Conservation (phyloP, 2,113 vertebrate genomes). For the Heterotilapia buettikoferi region DNA sequence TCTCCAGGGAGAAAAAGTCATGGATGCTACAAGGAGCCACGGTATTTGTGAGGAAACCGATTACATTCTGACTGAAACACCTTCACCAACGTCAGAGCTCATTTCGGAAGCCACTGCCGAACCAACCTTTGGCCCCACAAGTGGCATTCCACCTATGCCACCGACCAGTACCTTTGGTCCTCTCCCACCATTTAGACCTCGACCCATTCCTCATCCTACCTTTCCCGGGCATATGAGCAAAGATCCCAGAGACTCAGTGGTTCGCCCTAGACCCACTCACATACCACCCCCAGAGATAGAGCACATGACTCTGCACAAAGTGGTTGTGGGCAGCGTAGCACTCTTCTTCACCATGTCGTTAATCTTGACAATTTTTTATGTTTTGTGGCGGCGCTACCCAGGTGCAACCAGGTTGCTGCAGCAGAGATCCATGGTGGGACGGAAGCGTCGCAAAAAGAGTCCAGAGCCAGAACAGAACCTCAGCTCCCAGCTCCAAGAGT, state of each 20-base stretch:
- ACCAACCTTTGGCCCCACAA: slow-evolving; percentile 78
- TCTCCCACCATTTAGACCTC: slow-evolving; percentile 75
- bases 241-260: slow-evolving; percentile 53
- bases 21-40: slow-evolving; percentile 86
- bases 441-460: slow-evolving; percentile 92
- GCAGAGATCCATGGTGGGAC: slow-evolving; percentile 87
- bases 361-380: slow-evolving; percentile 90
- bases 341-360: slow-evolving; percentile 93
- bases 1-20: slow-evolving; percentile 94
- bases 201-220: slow-evolving; percentile 80
- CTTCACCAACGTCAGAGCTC: slow-evolving; percentile 62
- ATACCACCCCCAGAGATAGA: slow-evolving; percentile 83
- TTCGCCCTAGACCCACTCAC: slow-evolving; percentile 62
- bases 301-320: slow-evolving; percentile 94
- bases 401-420: slow-evolving; percentile 89
- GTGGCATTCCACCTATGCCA: slow-evolving; percentile 56
- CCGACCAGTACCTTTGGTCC: slow-evolving; percentile 60
- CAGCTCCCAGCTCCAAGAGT: slow-evolving; percentile 98
- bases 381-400: slow-evolving; percentile 94
- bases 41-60: slow-evolving; percentile 84
- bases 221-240: slow-evolving; percentile 74
- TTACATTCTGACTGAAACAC: slow-evolving; percentile 65
- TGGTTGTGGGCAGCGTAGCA: slow-evolving; percentile 93
- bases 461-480: slow-evolving; percentile 94
- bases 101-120: slow-evolving; percentile 59